Percentiles rank a stretch among this genome's conserved stretches.
Conservation (phyloP, 2,888 invertebrate genomes). For the Sphaerophoria taeniata region DNA sequence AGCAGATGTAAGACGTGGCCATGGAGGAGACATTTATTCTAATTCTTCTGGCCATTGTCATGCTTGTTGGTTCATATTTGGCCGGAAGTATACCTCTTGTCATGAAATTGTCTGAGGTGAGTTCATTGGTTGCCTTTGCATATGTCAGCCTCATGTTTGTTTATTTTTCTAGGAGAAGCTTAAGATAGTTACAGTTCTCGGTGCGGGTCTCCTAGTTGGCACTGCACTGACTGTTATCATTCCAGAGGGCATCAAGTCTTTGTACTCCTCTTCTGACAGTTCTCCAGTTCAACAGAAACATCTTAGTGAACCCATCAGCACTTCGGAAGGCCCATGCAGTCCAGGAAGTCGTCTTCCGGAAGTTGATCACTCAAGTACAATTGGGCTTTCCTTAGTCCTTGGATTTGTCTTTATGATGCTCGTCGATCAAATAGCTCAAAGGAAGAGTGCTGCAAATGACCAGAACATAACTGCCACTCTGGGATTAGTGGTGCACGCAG, state of each 20-base stretch:
- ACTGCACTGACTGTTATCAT: constrained; percentile 99
- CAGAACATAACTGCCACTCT: constrained; percentile 96
- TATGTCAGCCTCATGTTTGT: too few species aligned
- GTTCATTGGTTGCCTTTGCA: constrained; percentile 37
- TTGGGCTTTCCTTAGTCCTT: constrained; percentile 95
- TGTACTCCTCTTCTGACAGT: constrained; percentile 83
- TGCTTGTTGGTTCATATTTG: constrained; percentile 97
- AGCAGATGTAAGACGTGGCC: background rate
- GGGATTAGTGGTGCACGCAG: constrained; percentile 98
- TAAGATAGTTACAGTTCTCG: constrained; percentile 96
- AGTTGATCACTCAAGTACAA: constrained; percentile 83
- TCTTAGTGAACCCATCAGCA: constrained; percentile 7
- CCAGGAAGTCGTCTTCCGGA: constrained; percentile 42
- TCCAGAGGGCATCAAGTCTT: constrained; percentile 97
- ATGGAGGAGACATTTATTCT: constrained; percentile 91
- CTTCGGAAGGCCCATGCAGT: constrained; percentile 16
- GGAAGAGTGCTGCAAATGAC: constrained; percentile 85
- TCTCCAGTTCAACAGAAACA: constrained; percentile 5
- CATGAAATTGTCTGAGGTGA: constrained; percentile 97
- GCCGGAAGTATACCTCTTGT: constrained; percentile 97
- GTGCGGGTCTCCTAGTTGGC: constrained; percentile 98
- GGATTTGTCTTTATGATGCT: constrained; percentile 99
- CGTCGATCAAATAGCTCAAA: constrained; percentile 91
- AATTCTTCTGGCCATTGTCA: constrained; percentile 92
- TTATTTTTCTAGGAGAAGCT: constrained; percentile 90